Evolutionary conservation across 2,113 vertebrate species (phyloP).

Genomic region (Corynorhinus townsendii): DNA sequence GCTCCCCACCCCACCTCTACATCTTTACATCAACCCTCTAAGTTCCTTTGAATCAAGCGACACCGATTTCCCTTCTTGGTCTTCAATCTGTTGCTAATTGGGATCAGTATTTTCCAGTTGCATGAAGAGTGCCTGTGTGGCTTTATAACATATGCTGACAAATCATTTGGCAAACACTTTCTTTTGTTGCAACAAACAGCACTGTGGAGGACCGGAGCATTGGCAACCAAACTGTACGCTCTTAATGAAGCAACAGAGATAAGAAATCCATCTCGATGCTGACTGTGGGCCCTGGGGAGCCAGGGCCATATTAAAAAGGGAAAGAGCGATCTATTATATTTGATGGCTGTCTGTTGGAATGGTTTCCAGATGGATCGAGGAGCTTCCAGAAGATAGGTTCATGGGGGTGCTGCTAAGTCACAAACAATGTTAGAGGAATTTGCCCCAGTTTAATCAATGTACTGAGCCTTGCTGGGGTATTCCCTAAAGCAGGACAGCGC

Average conservation of each 20-base stretch:
- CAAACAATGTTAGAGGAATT: conserved; percentile 7
- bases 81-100: conserved; percentile 64
- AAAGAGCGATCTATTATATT: conserved; percentile 74
- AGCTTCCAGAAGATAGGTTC: conserved; percentile 51
- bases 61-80: conserved; percentile 2
- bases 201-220: conserved; percentile 44
- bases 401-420: not conserved
- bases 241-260: conserved; percentile 76
- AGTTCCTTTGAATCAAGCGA: not conserved
- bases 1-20: not conserved
- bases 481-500: not conserved
- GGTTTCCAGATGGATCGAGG: conserved; percentile 78
- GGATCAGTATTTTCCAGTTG: conserved; percentile 33
- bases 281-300: conserved; percentile 65
- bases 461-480: not conserved
- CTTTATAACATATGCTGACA: conserved; percentile 65
- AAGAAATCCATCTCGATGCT: conserved; percentile 74
- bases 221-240: conserved; percentile 60
- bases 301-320: conserved; percentile 66
- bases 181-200: conserved; percentile 65
- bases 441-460: not conserved
- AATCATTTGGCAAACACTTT: conserved; percentile 36
- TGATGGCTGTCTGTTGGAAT: conserved; percentile 67
- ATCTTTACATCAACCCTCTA: not conserved
- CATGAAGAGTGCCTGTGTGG: conserved; percentile 49